Evolutionary conservation across 2,888 invertebrate species (phyloP).

Genomic region (Agrenia bidenticulata): DNA sequence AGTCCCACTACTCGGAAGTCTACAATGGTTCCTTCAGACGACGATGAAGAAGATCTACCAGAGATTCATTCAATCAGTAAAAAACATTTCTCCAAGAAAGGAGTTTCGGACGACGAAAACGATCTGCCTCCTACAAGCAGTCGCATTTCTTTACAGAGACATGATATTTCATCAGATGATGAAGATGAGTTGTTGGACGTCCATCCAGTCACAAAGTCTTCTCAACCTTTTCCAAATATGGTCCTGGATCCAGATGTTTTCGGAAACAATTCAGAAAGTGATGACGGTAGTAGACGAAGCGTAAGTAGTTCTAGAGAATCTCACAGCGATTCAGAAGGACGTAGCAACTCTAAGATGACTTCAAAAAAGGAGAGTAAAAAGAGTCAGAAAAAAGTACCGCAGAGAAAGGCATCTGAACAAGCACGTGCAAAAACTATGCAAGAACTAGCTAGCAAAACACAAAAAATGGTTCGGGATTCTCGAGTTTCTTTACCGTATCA

Average conservation of each 20-base stretch:
- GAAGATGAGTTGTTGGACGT: too few relatives aligned
- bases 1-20: too few relatives aligned
- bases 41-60: too few relatives aligned
- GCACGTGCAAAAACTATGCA: not conserved
- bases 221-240: not conserved
- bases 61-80: too few relatives aligned
- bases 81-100: too few relatives aligned
- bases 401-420: conserved; percentile 1
- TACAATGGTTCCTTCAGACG: too few relatives aligned
- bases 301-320: not conserved
- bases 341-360: not conserved
- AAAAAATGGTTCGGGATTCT: conserved; percentile 12
- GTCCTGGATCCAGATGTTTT: conserved; percentile 2
- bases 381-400: not conserved
- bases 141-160: too few relatives aligned
- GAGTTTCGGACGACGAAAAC: too few relatives aligned
- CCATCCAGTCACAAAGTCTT: too few relatives aligned
- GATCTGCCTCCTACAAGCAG: too few relatives aligned
- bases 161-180: too few relatives aligned
- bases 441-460: conserved; percentile 7
- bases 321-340: not conserved
- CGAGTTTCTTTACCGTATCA: conserved; percentile 3
- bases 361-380: not conserved
- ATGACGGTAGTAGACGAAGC: not conserved
- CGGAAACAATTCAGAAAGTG: not conserved